Evolutionary conservation across 1,140 invertebrate genomes (phyloP), one percentile per base, ranked within the genome.

Genomic region (Polypedilum vanderplanki): DNA sequence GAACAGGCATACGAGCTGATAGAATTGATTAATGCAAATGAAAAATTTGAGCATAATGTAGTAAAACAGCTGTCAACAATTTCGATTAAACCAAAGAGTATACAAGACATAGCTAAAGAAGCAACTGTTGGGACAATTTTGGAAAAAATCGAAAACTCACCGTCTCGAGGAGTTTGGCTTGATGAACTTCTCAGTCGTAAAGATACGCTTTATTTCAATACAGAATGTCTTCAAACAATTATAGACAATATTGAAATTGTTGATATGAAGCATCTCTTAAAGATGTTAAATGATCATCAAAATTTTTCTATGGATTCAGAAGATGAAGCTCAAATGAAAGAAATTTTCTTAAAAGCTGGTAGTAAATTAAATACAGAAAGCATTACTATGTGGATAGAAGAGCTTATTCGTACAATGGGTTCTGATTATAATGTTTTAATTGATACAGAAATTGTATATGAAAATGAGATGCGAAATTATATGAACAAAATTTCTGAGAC

Each of bases 191-290:
- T 81, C 1, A 64, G 74, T n/a, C 15, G 78, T 70, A 7, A 73
- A 57, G 64, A 76, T 18, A 67, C 77, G 3, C 74, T 80, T 12
- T 79, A 79, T 70, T 70, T 70, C 4, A 81, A 77, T 40, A 78
- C 79, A 0, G 81, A 82, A 76, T 82, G 81, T 57, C 10, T 82
- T 8, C 76, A 78, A 24, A 76, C 78, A 0, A 77, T 82, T 20
- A 24, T 75, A 5, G 74, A 75, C 8, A 75, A 80, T 67, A 73
- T 78, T 1, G 41, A 75, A 0, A 24, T 81, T 8, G 22, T 82
- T 18, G 73, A 33, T 0, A 12, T 75, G 0, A 41, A 76, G 10
- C 73, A 78, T 76, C 75, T 75, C 20, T 46, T 76, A 22, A 22
- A 75, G 57, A 77, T 78, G 3, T 10, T 78, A 0, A 73, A 18